Base-by-base conservation (phyloP, 2,888 invertebrate genomes). In the Anorthoa munda region DNA sequence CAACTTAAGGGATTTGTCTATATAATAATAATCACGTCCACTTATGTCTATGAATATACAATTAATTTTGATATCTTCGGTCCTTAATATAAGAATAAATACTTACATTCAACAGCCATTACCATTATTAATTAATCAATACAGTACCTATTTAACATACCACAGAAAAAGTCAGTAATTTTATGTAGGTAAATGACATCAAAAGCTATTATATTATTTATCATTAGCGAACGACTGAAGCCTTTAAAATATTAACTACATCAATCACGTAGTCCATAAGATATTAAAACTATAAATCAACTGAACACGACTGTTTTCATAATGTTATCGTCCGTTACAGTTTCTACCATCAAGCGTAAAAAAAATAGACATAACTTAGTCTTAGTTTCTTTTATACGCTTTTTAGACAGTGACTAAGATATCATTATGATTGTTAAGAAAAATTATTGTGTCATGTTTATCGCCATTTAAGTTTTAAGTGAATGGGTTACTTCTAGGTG, bases 241-340 rank as follows among this genome's bases (percentile, higher is more conserved):
- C 26, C 21, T 64, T 64, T 75, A 53, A 82, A 77, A 69, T 65
- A 60, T 82, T 56, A 45, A 68, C 64, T 26, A 26, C 60, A 77
- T 78, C 78, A 82, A 66, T 69, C 83, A 79, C 12, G 48, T 13
- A 26, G 21, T 15, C 4, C 46, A 69, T 79, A 61, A 82, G 66
- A 45, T 64, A 82, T 82, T 82, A 67, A 82, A 77, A 77, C 77
- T 82, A 65, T 72, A 63, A 79, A 79, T 79, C 66, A 83, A 71
- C 26, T 12, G 45, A 51, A 63, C 39, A 51, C 26, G n/a, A 53
- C 50, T 58, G 48, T 63, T 76, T 76, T 61, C 48, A 53, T 75
- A 63, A 21, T 39, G 46, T 48, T 70, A 64, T 45, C 21, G 18
- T 81, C 13, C 21, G 31, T 55, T 74, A 45, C 4, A 18, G 53